phyloP scores from a whole-genome alignment of 2,888 invertebrate genomes.

The Cistogaster globosa region DNA sequence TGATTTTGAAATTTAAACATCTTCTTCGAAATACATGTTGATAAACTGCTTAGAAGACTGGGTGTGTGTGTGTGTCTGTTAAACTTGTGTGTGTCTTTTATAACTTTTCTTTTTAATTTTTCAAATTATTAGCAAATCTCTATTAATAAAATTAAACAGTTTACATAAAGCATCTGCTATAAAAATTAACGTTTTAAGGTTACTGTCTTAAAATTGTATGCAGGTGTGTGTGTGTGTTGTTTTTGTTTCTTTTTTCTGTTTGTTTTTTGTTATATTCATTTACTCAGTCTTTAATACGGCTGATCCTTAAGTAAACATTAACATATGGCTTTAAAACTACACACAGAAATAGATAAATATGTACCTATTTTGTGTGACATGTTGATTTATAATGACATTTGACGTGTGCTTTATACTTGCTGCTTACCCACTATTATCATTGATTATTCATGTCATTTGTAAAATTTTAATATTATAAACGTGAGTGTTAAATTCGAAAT shows the following conservation, averaged over 20 bases:
- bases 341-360: neutral
- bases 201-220: neutral
- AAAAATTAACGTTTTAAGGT: too few species aligned
- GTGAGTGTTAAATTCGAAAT: neutral
- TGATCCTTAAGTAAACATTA: slow-evolving; percentile 4
- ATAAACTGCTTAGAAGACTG: neutral
- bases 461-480: neutral
- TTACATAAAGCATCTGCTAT: too few species aligned
- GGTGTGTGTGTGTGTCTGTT: neutral
- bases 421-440: slow-evolving; percentile 66
- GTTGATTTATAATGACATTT: slow-evolving; percentile 68
- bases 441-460: slow-evolving; percentile 49
- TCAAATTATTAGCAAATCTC: too few species aligned
- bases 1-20: slow-evolving; percentile 41
- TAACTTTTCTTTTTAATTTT: too few species aligned
- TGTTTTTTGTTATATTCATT: neutral
- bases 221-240: neutral
- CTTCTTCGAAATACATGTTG: slow-evolving; percentile 2
- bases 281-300: slow-evolving; percentile 27
- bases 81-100: too few species aligned
- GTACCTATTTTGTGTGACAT: slow-evolving; percentile 34
- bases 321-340: neutral
- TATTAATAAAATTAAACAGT: too few species aligned
- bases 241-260: neutral
- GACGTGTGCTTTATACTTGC: slow-evolving; percentile 58